phyloP scores from a whole-genome alignment of 2,113 vertebrate genomes.

The Ptyas mucosa region DNA sequence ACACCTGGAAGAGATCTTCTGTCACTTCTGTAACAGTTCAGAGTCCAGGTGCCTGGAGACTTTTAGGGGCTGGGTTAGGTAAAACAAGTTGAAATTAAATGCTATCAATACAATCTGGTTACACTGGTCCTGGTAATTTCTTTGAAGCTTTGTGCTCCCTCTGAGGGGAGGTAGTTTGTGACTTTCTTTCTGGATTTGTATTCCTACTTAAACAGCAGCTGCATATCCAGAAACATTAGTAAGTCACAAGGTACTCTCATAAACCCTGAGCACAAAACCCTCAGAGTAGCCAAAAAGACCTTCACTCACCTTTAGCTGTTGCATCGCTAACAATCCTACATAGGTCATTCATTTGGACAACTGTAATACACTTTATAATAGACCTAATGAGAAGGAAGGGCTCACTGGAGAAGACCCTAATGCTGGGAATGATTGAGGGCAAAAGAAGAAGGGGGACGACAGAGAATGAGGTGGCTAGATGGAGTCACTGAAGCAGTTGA shows the following conservation, averaged over 20 bases:
- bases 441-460: too few species aligned
- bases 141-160: not conserved
- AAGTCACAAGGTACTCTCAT: not conserved
- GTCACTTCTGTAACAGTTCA: not conserved
- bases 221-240: not conserved
- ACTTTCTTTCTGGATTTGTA: not conserved
- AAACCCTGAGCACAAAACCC: not conserved
- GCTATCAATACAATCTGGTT: not conserved
- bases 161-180: not conserved
- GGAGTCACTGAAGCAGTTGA: too few species aligned
- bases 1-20: not conserved
- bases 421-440: too few species aligned
- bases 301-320: not conserved
- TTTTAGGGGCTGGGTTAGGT: not conserved
- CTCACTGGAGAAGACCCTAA: too few species aligned
- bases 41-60: not conserved
- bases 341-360: not conserved
- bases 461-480: too few species aligned
- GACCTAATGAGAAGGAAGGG: too few species aligned
- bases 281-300: not conserved
- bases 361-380: not conserved
- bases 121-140: not conserved
- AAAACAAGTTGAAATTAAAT: not conserved
- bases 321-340: not conserved
- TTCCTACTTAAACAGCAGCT: not conserved